Evolutionary conservation across 2,113 vertebrate genomes (phyloP).

Genomic region (Hucho hucho): DNA sequence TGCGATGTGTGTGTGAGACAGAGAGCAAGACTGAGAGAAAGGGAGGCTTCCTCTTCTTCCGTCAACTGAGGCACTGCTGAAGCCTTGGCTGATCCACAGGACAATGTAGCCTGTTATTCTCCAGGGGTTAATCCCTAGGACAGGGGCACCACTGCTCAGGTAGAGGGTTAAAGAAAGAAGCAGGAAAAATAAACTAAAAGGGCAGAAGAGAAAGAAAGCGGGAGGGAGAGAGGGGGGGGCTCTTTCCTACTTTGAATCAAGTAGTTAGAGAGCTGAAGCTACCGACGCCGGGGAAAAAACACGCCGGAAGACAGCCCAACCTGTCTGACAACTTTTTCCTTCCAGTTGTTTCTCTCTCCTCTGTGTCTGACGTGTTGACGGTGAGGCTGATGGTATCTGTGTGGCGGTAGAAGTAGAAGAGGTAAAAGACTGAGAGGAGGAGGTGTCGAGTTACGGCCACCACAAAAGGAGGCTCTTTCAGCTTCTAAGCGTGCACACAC

Average conservation of each 20-base stretch:
- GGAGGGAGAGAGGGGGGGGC: neutral
- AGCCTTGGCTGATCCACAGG: conserved; percentile 41
- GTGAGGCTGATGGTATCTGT: conserved; percentile 54
- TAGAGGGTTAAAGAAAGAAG: conserved; percentile 23
- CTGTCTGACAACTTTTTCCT: conserved; percentile 55
- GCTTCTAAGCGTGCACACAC: neutral
- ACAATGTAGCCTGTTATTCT: conserved; percentile 64
- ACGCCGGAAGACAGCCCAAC: conserved; percentile 50
- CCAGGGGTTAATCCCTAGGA: conserved; percentile 10
- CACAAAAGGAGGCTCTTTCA: conserved; percentile 60
- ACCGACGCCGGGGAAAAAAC: conserved; percentile 45
- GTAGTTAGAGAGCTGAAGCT: neutral
- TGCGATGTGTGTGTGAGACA: too few species aligned
- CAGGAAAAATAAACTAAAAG: neutral
- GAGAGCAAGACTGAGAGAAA: too few species aligned
- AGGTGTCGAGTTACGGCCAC: conserved; percentile 60
- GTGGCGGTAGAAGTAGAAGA: conserved; percentile 8
- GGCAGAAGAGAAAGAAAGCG: neutral
- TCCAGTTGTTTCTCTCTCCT: neutral
- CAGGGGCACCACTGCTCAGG: conserved; percentile 20
- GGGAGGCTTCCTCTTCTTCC: conserved; percentile 21
- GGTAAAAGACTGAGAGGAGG: too few species aligned
- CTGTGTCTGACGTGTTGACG: conserved; percentile 33
- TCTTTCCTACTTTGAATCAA: too few species aligned
- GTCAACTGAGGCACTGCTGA: conserved; percentile 45